These are phyloP conservation scores for Synaphobranchus kaupii DNA, from an alignment of 2,797 vertebrate genomes.

Conservation along the genomic window DNA sequence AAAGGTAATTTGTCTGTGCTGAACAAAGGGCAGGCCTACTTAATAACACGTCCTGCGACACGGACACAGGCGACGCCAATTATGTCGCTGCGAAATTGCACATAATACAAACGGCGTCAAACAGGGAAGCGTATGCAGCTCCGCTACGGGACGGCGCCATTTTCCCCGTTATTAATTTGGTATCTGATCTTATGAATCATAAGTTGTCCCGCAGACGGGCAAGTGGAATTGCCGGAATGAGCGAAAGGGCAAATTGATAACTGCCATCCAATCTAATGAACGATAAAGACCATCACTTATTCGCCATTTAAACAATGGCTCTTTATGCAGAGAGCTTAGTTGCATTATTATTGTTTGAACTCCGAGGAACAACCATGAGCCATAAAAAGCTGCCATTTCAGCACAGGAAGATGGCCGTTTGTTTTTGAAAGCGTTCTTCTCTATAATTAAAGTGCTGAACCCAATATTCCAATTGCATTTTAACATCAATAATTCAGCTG, in stretches of 20 bases:
- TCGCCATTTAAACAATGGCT: slow-evolving; percentile 20
- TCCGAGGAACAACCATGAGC: not conserved
- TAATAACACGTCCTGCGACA: slow-evolving; percentile 89
- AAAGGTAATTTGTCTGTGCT: slow-evolving; percentile 99
- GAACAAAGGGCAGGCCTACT: slow-evolving; percentile 95
- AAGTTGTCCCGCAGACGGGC: not conserved
- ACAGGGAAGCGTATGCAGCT: not conserved
- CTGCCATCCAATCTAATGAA: slow-evolving; percentile 1
- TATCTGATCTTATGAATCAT: not conserved
- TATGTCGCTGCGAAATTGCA: slow-evolving; percentile 74
- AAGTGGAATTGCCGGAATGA: slow-evolving; percentile 10
- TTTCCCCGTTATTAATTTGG: not conserved
- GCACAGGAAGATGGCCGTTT: slow-evolving; percentile 60
- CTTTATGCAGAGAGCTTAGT: not conserved
- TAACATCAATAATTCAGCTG: slow-evolving; percentile 83
- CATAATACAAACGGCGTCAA: slow-evolving; percentile 63
- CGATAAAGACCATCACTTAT: slow-evolving; percentile 3
- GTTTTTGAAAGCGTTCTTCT: slow-evolving; percentile 74
- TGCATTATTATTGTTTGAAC: not conserved
- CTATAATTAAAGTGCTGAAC: slow-evolving; percentile 80
- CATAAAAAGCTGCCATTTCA: not conserved
- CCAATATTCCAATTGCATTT: slow-evolving; percentile 83
- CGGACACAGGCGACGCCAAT: slow-evolving; percentile 85
- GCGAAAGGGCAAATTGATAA: slow-evolving; percentile 21
- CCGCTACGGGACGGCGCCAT: not conserved